Evolutionary conservation across 2,797 vertebrate genomes (phyloP), one percentile per base, ranked within the genome.

Genomic region (Nasua narica): DNA sequence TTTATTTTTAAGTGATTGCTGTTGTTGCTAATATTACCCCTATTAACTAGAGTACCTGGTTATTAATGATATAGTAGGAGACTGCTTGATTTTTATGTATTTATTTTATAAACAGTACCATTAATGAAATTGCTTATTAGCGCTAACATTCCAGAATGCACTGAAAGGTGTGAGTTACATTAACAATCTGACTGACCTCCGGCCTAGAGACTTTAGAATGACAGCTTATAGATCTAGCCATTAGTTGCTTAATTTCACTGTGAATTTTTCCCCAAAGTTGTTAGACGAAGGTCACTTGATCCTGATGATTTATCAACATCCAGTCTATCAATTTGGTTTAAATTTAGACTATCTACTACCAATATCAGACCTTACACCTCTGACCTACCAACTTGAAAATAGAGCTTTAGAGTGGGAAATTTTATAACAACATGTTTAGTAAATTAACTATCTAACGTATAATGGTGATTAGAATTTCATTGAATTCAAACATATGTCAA

Each of bases 261-360:
- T 65, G 35, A 74, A 35, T 52, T 91, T 93, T 76, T 32, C 14
- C 40, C 56, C 21, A 21, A 67, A 86, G 58, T 85, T 96, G 3
- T 91, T 93, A 92, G 21, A 62, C 5, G 1, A 48, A 94, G 23
- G 32, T 94, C 79, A 87, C 52, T 91, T 65, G 79, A 60, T 92
- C 50, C 46, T 93, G 35, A 46, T 70, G 74, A 94, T 88, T 83
- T 77, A 94, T 95, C 58, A 95, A 95, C n/a, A 86, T 89, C 78
- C 84, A 79, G 7, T 96, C 88, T 95, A 52, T 94, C 46, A 93
- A 77, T 81, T 91, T 91, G 56, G 9, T 67, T 97, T 94, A 95
- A 84, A 95, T 83, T 88, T 92, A 96, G 25, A 92, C 77, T 96
- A 89, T 84, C 92, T 94, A 35, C 46, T 77, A 52, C 87, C 35